A percentile compares a stretch with the other conserved stretches of the same genome.
Evolutionary conservation across 2,113 vertebrate species (phyloP).

Genomic region (Bambusicola thoracicus): DNA sequence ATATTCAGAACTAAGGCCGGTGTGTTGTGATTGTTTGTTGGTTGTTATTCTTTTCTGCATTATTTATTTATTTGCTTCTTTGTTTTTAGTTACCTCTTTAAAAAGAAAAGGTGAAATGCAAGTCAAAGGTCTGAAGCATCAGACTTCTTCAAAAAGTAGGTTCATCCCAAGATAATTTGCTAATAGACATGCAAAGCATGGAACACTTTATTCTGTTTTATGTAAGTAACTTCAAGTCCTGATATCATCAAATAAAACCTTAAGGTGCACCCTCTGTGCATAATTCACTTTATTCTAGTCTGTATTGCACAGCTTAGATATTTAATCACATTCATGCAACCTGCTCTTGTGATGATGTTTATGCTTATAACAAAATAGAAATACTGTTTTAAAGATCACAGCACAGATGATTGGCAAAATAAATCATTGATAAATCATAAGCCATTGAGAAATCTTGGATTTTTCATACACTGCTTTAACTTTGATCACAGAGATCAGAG

Average conservation of each 20-base stretch:
- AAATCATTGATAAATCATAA: too few species aligned
- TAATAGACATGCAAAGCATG: background rate
- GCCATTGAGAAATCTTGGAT: background rate
- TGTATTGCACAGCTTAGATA: background rate
- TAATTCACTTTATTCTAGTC: background rate
- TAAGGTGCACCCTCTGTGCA: background rate
- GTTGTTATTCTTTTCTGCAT: background rate
- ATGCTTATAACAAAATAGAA: constrained; percentile 24
- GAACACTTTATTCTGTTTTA: background rate
- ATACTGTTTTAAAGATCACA: constrained; percentile 40
- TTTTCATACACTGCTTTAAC: constrained; percentile 17
- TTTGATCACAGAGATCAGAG: constrained; percentile 68
- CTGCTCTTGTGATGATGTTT: constrained; percentile 13
- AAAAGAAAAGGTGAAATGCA: background rate
- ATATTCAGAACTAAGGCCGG: background rate
- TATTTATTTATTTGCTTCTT: background rate
- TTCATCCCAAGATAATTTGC: background rate
- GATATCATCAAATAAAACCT: background rate
- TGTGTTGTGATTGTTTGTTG: background rate
- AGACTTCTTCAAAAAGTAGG: background rate
- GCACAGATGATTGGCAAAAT: background rate
- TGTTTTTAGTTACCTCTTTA: background rate
- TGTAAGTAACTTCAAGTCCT: background rate
- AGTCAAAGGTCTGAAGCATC: background rate
- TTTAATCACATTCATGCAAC: background rate